Evolutionary conservation across 2,888 invertebrate genomes (phyloP), one percentile per base, ranked within the genome.

Genomic region (Caenorhabditis macrosperma): DNA sequence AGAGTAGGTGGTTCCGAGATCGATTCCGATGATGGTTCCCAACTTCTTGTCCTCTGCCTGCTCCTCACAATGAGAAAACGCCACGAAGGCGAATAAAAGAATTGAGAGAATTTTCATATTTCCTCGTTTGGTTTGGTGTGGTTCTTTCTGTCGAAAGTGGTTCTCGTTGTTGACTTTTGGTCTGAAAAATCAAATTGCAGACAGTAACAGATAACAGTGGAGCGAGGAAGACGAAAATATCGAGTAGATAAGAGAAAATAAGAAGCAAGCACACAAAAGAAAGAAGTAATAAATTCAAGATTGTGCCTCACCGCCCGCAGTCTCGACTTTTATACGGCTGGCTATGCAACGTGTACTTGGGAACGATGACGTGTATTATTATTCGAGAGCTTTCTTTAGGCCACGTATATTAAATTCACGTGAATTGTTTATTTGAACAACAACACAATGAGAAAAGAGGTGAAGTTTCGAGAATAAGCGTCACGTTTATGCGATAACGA

Each of bases 1-100:
- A 2, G 89, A 90, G 71, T 91, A 91, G 6, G 91, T 91, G n/a
- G n/a, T n/a, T n/a, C n/a, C n/a, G n/a, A n/a, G n/a, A n/a, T 91
- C 91, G 72, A 91, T 91, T 76, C 91, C 91, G 77, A 91, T 89
- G 72, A 89, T 89, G 22, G 89, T 89, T 76, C 89, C 89, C 71
- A 87, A 82, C 68, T 88, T 88, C 41, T 82, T 76, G 20, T 72
- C 68, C 9, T 67, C 67, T 2, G 57, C 17, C 15, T 54, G 64
- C n/a, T 78, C 78, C 33, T 78, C 78, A 63, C 67, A 66, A 33
- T 24, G 50, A 5, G 52, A 61, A 6, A 26, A 57, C 28, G 85
- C 83, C 67, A 85, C 79, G 33, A 87, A 68, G 60, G 82, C 87
- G 55, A 87, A 60, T 48, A 80, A 69, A 55, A 82, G 71, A 10